A percentile compares a stretch with the other conserved stretches of the same genome.
Evolutionary conservation across 1,140 invertebrate species (phyloP).

Genomic region (Formica selysi): DNA sequence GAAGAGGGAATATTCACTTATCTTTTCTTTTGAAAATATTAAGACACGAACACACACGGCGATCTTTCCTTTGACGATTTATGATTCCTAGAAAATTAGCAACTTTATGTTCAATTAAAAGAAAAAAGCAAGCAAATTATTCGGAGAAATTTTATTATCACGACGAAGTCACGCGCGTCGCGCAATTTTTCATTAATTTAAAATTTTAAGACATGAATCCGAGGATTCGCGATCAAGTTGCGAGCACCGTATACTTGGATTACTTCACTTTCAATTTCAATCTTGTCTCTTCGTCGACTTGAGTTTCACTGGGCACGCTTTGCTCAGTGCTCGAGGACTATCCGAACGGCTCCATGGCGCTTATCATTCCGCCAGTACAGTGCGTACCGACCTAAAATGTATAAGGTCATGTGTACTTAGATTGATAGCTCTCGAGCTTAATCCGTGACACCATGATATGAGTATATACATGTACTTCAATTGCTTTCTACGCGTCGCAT

Average conservation of each 20-base stretch:
- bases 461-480: neutral
- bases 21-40: neutral
- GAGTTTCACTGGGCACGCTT: neutral
- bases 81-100: neutral
- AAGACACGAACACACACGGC: no score
- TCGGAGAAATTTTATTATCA: no score
- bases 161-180: no score
- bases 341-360: neutral
- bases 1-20: neutral
- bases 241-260: neutral
- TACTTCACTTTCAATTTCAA: neutral
- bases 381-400: neutral
- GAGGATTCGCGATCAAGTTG: neutral
- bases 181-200: no score
- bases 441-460: no score
- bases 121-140: no score
- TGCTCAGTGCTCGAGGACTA: neutral
- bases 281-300: neutral
- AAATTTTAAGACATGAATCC: no score
- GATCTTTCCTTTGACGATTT: no score
- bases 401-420: neutral
- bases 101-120: no score
- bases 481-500: neutral
- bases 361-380: conserved; percentile 11
- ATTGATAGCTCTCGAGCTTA: neutral